Evolutionary conservation across 1,140 invertebrate genomes (phyloP).

Genomic region (Microvelia longipes): DNA sequence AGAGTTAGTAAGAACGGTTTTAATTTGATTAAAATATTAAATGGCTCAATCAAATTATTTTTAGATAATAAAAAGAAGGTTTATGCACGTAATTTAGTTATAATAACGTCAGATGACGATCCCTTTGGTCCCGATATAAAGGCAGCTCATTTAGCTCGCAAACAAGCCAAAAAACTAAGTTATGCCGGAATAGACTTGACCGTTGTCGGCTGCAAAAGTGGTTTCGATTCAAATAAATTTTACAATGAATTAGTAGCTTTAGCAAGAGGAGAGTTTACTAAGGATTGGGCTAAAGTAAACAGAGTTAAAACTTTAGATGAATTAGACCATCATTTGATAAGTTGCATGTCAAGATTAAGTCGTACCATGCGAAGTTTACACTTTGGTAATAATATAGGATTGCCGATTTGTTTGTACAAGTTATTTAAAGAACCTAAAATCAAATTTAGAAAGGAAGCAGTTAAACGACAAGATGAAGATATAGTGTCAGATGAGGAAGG

Average conservation of each 20-base stretch:
- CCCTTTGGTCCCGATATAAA: background rate
- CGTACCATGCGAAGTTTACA: background rate
- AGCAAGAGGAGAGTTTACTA: slow-evolving; percentile 9
- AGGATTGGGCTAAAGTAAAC: slow-evolving; percentile 9
- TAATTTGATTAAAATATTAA: background rate
- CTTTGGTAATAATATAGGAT: background rate
- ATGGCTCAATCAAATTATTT: background rate
- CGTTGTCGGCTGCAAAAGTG: slow-evolving; percentile 8
- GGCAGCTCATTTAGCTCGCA: slow-evolving; percentile 5
- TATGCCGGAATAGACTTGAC: slow-evolving; percentile 9
- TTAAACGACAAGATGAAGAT: background rate
- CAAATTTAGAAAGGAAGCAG: background rate
- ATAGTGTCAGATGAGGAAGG: background rate
- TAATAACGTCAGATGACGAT: slow-evolving; percentile 12
- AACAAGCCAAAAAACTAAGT: slow-evolving; percentile 10
- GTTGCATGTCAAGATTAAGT: background rate
- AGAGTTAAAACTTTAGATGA: slow-evolving; percentile 8
- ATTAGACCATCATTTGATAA: background rate
- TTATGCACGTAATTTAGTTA: slow-evolving; percentile 8
- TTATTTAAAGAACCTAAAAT: background rate
- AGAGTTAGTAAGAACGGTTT: background rate
- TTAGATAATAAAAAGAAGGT: background rate
- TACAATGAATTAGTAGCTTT: slow-evolving; percentile 12
- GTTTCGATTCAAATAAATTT: slow-evolving; percentile 12
- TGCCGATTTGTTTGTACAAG: background rate